Percentiles rank a stretch among this genome's conserved stretches.
Evolutionary conservation across 2,113 vertebrate genomes (phyloP).

Genomic region (Oceanites oceanicus): DNA sequence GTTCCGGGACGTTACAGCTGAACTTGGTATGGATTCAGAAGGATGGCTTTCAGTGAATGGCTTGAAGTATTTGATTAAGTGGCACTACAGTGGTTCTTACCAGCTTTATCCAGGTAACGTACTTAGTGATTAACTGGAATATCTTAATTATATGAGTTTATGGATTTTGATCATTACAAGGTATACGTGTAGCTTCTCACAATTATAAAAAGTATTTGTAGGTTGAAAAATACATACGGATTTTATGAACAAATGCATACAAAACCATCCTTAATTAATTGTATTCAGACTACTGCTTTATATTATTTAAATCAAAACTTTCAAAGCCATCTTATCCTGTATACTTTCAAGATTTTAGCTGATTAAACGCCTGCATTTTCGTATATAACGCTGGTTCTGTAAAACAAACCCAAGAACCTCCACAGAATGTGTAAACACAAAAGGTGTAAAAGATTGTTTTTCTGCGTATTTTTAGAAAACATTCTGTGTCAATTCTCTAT

Average conservation of each 20-base stretch:
- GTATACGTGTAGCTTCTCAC: not conserved
- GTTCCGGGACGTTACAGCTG: slow-evolving; percentile 26
- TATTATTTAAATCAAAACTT: not conserved
- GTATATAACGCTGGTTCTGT: not conserved
- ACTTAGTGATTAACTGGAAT: not conserved
- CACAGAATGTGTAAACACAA: not conserved
- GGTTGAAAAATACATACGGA: not conserved
- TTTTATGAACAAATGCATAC: not conserved
- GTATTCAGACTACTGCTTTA: not conserved
- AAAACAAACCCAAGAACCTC: not conserved
- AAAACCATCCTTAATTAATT: not conserved
- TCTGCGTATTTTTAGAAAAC: not conserved
- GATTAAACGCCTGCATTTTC: not conserved
- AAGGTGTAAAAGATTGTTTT: not conserved
- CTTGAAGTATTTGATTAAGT: slow-evolving; percentile 87
- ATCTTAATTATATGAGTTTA: not conserved
- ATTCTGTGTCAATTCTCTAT: not conserved
- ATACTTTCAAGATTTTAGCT: not conserved
- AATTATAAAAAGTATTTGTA: not conserved
- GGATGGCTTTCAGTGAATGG: slow-evolving; percentile 84
- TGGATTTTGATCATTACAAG: not conserved
- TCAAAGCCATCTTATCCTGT: not conserved
- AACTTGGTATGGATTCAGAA: slow-evolving; percentile 87
- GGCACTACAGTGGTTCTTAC: slow-evolving; percentile 93
- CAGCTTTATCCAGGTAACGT: slow-evolving; percentile 92